Conservation (phyloP, 1,140 invertebrate species). For the Orussus abietinus region DNA sequence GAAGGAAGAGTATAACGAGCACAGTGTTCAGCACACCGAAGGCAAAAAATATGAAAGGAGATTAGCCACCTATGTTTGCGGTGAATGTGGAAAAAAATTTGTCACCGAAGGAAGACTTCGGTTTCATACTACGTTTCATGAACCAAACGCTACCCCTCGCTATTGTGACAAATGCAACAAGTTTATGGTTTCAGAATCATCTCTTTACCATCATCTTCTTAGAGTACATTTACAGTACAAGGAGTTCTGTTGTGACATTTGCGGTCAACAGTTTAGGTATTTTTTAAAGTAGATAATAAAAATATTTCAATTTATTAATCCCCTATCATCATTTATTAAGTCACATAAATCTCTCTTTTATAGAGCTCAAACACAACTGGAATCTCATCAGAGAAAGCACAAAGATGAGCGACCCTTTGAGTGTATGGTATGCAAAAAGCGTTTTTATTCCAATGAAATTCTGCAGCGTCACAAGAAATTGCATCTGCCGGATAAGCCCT, state of each 20-base stretch:
- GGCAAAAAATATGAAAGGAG: background rate
- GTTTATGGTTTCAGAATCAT: conserved; percentile 5
- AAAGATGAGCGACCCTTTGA: conserved; percentile 18
- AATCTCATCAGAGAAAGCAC: conserved; percentile 16
- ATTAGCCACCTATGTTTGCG: background rate
- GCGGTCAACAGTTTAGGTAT: background rate
- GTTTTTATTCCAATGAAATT: conserved; percentile 14
- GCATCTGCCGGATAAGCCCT: conserved; percentile 18
- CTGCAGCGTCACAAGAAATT: conserved; percentile 18
- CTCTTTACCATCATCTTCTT: conserved; percentile 2
- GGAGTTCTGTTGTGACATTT: conserved; percentile 2
- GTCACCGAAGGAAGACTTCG: conserved; percentile 1
- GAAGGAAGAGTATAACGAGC: background rate
- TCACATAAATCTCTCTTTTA: background rate
- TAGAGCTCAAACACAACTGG: conserved; percentile 5
- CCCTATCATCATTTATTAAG: background rate
- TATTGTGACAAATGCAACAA: conserved; percentile 12
- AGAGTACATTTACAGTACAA: conserved; percentile 6
- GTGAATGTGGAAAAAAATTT: conserved; percentile 5
- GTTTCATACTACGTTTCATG: conserved; percentile 9
- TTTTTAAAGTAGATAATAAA: too few species aligned
- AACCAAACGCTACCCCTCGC: background rate
- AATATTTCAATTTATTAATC: background rate
- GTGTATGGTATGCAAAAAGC: conserved; percentile 18
- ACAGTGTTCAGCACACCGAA: background rate